Percentiles rank a stretch among this genome's conserved stretches.
Evolutionary conservation across 2,888 invertebrate species (phyloP).

Genomic region (Acanthacorydalis orientalis): DNA sequence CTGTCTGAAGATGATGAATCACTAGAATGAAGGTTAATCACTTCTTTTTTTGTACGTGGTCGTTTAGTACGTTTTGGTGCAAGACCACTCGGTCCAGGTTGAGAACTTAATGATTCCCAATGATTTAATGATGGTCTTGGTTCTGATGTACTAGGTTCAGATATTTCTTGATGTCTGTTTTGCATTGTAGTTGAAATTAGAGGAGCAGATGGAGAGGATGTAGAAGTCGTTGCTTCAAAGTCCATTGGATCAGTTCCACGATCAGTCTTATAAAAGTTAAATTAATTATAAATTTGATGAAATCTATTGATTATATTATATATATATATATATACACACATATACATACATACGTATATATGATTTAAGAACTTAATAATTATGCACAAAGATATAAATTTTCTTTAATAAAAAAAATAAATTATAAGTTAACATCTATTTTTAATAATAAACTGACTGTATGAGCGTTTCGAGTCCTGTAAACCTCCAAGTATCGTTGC

Average conservation of each 20-base stretch:
- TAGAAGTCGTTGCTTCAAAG: conserved; percentile 24
- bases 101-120: neutral
- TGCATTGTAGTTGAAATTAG: conserved; percentile 21
- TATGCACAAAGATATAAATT: too few species aligned
- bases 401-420: too few species aligned
- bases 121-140: neutral
- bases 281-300: neutral
- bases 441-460: neutral
- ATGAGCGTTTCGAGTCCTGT: conserved; percentile 16
- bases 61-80: conserved; percentile 4
- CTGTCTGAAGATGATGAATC: conserved; percentile 9
- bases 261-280: conserved; percentile 32
- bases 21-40: conserved; percentile 7
- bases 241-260: conserved; percentile 58
- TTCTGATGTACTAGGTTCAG: conserved; percentile 14
- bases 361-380: too few species aligned
- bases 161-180: conserved; percentile 18
- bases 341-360: too few species aligned
- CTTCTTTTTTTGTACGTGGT: conserved; percentile 4
- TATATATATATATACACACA: too few species aligned
- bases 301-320: neutral
- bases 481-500: conserved; percentile 29
- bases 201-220: conserved; percentile 23
- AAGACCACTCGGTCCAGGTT: conserved; percentile 9
- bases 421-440: too few species aligned